Percentiles rank a stretch among this genome's conserved stretches.
Conservation (phyloP, 2,888 invertebrate species). For the Andricus curvator region DNA sequence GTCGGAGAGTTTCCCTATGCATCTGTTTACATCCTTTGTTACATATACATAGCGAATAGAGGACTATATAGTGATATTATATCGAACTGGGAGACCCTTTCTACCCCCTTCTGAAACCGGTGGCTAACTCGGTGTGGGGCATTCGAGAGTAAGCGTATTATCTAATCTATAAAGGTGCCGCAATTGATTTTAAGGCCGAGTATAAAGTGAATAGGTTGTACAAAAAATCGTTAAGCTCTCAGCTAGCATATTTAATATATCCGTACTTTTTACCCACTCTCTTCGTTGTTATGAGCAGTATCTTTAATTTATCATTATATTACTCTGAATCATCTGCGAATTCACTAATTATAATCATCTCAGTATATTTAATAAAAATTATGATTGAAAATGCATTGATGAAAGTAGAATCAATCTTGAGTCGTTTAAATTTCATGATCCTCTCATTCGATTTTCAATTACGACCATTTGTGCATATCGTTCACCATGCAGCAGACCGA, state of each 20-base stretch:
- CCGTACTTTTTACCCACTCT: slow-evolving; percentile 46
- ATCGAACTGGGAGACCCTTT: slow-evolving; percentile 25
- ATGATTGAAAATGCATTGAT: no score
- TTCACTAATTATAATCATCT: background rate
- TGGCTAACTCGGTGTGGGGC: slow-evolving; percentile 20
- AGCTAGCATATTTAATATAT: background rate
- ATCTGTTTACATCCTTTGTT: background rate
- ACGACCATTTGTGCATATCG: slow-evolving; percentile 44
- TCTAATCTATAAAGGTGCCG: slow-evolving; percentile 66
- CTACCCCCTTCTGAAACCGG: slow-evolving; percentile 49
- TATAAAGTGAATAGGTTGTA: slow-evolving; percentile 58
- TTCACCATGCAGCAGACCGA: slow-evolving; percentile 18
- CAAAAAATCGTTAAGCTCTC: slow-evolving; percentile 61
- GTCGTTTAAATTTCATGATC: background rate
- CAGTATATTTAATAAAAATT: background rate
- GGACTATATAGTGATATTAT: background rate
- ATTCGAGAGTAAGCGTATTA: slow-evolving; percentile 41
- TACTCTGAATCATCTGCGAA: background rate
- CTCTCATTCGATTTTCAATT: background rate
- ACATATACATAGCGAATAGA: background rate
- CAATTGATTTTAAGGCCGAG: slow-evolving; percentile 68
- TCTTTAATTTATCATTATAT: slow-evolving; percentile 5
- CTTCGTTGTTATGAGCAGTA: slow-evolving; percentile 42
- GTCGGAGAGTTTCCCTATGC: background rate
- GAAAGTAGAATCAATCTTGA: background rate